Conservation (phyloP, 2,113 vertebrate species). For the Cololabis saira region DNA sequence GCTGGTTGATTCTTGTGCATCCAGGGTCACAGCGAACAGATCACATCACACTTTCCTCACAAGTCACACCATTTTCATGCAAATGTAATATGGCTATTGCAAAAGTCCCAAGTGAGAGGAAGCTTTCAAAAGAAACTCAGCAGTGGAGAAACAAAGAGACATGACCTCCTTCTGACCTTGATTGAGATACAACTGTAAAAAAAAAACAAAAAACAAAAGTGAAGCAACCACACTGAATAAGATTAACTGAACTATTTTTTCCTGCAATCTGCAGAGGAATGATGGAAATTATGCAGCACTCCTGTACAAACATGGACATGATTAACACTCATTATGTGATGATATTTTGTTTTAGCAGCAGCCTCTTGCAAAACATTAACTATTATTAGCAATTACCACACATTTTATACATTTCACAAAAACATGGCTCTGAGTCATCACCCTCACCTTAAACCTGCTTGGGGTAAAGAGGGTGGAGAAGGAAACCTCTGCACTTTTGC, state of each 20-base stretch:
- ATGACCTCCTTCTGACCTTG: not conserved
- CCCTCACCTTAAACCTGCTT: too few species aligned
- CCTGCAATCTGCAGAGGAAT: not conserved
- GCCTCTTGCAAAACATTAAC: not conserved
- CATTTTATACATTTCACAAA: slow-evolving; percentile 5
- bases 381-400: not conserved
- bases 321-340: not conserved
- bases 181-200: not conserved
- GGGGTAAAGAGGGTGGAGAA: slow-evolving; percentile 9
- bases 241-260: not conserved
- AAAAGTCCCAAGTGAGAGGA: slow-evolving; percentile 25
- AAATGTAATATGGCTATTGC: slow-evolving; percentile 28
- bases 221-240: not conserved
- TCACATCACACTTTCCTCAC: slow-evolving; percentile 45
- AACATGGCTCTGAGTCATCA: slow-evolving; percentile 3
- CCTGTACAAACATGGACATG: not conserved
- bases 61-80: slow-evolving; percentile 46
- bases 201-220: not conserved
- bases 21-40: slow-evolving; percentile 16
- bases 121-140: slow-evolving; percentile 24
- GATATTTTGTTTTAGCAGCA: not conserved
- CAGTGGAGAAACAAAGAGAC: slow-evolving; percentile 6
- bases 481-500: slow-evolving; percentile 19
- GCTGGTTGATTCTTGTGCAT: slow-evolving; percentile 12
- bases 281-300: not conserved